Evolutionary conservation across 2,113 vertebrate species (phyloP).

Genomic region (Esox niger): DNA sequence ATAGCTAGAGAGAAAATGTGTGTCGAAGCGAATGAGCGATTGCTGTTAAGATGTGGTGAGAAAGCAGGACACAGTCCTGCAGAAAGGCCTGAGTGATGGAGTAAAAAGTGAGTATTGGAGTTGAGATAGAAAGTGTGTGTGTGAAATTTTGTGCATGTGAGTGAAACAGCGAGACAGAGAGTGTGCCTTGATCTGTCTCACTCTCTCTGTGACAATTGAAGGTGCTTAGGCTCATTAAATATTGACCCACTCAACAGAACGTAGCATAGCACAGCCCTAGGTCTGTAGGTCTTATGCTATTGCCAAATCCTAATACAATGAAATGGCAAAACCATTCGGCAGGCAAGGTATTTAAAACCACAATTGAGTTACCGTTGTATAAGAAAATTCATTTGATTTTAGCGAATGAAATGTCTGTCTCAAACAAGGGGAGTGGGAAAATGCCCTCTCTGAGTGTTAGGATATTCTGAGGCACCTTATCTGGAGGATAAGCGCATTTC

Average conservation of each 20-base stretch:
- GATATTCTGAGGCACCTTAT: too few relatives aligned
- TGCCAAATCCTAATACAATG: conserved; percentile 12
- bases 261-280: too few relatives aligned
- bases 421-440: too few relatives aligned
- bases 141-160: conserved; percentile 9
- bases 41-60: neutral
- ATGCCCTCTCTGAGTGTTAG: too few relatives aligned
- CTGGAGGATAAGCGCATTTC: too few relatives aligned
- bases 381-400: too few relatives aligned
- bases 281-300: neutral
- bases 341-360: neutral
- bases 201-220: too few relatives aligned
- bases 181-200: conserved; percentile 26
- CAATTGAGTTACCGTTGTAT: neutral
- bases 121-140: neutral
- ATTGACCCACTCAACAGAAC: conserved; percentile 60
- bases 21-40: neutral
- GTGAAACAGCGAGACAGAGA: conserved; percentile 13
- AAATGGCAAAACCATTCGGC: conserved; percentile 3
- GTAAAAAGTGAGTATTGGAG: neutral
- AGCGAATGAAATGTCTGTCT: too few relatives aligned
- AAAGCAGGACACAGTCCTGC: neutral
- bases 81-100: neutral
- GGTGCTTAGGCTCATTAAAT: conserved; percentile 62
- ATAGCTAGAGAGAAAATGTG: neutral